These are phyloP conservation scores for Cinclus cinclus DNA, from an alignment of 2,113 vertebrate genomes.

Conservation along the genomic window DNA sequence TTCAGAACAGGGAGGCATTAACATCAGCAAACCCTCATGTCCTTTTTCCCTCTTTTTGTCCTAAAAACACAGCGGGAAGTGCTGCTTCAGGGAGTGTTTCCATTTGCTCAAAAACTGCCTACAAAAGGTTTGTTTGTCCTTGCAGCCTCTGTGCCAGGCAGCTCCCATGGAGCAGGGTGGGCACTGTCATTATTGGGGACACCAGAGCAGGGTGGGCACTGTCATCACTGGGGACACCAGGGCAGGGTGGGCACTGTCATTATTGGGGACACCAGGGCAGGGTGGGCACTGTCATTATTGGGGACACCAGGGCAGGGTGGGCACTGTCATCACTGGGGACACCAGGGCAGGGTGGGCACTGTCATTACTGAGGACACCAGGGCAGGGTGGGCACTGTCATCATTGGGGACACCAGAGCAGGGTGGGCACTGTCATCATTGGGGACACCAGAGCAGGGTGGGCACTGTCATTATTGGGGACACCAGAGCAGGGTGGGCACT, in stretches of 20 bases:
- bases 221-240: not conserved
- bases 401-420: no score
- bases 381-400: no score
- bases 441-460: not conserved
- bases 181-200: accelerated
- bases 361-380: not conserved
- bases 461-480: no score
- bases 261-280: not conserved
- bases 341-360: not conserved
- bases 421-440: no score
- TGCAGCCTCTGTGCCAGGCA: accelerated
- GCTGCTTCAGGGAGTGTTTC: no score
- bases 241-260: not conserved
- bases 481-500: no score
- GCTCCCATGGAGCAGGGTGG: not conserved
- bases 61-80: not conserved
- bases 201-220: no score
- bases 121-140: accelerated
- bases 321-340: accelerated
- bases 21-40: accelerated
- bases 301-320: not conserved
- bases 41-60: not conserved
- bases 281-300: accelerated
- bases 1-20: not conserved
- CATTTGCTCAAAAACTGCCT: not conserved